Base-by-base conservation (phyloP, 2,888 invertebrate species). In the Gibbula magus region DNA sequence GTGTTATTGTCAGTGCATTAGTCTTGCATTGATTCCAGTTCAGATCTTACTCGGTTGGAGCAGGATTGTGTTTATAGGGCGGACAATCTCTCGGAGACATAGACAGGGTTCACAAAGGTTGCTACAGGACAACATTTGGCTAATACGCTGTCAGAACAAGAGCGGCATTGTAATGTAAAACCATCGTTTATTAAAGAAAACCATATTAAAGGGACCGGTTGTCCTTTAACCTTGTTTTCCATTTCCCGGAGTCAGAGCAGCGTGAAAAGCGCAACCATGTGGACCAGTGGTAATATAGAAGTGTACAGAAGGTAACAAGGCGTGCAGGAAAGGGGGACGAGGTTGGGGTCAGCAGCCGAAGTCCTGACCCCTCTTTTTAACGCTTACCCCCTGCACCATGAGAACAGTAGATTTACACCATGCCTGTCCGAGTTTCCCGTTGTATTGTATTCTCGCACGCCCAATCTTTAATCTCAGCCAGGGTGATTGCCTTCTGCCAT, bases 1-100 rank as follows among this genome's bases (percentile, higher is more conserved):
- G 73, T 80, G 74, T 80, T 77, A 77, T 80, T 25, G 20, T 61
- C 61, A 61, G 61, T 61, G 61, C 61, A 61, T 61, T 61, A 61
- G 61, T 29, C 29, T 18, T 29, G 25, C 61, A 61, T 61, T 61
- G 61, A 61, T 61, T 29, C 61, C 61, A 29, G 61, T 61, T 16
- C 25, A 61, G 29, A 29, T 29, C 61, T 4, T 25, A 16, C 29
- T 16, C 61, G 16, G 61, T 13, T 61, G 29, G 29, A 29, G 25
- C 61, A 61, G 61, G 25, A 7, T 7, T 29, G n/a, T 61, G 61
- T 61, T 61, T 61, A 61, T 18, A 29, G 29, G 29, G 13, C 25
- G 29, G 25, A 29, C 29, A 61, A 61, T 61, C 29, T 20, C 22
- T 16, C 10, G 45, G 45, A 45, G 45, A 45, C 45, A 5, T 1